Conservation (phyloP, 2,113 vertebrate genomes). For the Theristicus caerulescens region DNA sequence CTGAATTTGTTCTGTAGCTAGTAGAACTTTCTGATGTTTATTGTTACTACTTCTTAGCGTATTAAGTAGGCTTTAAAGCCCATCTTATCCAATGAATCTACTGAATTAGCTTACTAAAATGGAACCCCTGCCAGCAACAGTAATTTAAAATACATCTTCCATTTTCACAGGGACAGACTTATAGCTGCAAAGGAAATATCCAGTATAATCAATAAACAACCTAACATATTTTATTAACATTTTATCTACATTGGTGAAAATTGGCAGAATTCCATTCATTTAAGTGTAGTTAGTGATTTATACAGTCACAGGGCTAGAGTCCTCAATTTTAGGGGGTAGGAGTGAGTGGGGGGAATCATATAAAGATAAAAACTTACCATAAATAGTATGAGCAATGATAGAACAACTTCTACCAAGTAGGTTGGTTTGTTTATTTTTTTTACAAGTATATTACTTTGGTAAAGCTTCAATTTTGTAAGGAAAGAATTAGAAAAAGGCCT, state of each 20-base stretch:
- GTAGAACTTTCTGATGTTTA: background rate
- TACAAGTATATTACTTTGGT: background rate
- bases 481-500: background rate
- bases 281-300: background rate
- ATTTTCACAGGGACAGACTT: background rate
- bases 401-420: background rate
- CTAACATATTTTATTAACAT: background rate
- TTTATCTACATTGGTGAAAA: background rate
- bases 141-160: background rate
- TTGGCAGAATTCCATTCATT: background rate
- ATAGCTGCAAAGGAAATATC: background rate
- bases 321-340: background rate
- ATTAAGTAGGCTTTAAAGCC: background rate
- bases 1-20: background rate
- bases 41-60: background rate
- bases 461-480: background rate
- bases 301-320: background rate
- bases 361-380: background rate
- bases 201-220: background rate
- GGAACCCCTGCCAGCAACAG: background rate
- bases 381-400: background rate
- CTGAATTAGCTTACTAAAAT: background rate
- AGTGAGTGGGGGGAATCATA: background rate
- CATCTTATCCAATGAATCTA: background rate
- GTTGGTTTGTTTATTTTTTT: background rate